A percentile compares a stretch with the other conserved stretches of the same genome.
Evolutionary conservation across 1,140 invertebrate species (phyloP).

Genomic region (Caenorhabditis latens): DNA sequence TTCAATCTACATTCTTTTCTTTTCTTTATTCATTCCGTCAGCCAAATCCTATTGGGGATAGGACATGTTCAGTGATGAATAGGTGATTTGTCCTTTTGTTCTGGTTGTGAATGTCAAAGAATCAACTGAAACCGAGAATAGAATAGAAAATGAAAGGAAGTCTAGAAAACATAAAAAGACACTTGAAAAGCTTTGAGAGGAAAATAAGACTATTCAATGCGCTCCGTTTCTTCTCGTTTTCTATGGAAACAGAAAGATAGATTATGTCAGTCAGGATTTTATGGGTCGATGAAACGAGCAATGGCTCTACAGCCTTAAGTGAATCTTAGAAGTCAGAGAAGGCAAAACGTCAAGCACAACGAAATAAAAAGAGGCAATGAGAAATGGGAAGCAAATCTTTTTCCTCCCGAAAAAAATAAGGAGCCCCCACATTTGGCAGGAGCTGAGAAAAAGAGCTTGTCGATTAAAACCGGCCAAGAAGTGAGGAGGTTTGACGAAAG

Average conservation of each 20-base stretch:
- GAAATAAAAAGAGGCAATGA: neutral
- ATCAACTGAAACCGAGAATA: neutral
- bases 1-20: neutral
- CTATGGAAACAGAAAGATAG: slow-evolving; percentile 26
- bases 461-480: slow-evolving; percentile 10
- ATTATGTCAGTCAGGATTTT: slow-evolving; percentile 5
- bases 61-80: neutral
- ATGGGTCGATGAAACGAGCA: neutral
- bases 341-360: neutral
- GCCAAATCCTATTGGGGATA: neutral
- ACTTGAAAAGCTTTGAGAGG: slow-evolving; percentile 7
- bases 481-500: neutral
- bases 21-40: neutral
- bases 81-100: neutral
- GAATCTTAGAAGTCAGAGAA: slow-evolving; percentile 37
- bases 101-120: neutral
- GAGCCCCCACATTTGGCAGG: slow-evolving; percentile 36
- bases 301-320: neutral
- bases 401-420: slow-evolving; percentile 1
- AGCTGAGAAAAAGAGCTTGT: slow-evolving; percentile 28
- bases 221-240: neutral
- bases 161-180: neutral
- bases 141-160: slow-evolving; percentile 11
- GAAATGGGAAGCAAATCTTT: slow-evolving; percentile 10
- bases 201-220: neutral